phyloP scores from a whole-genome alignment of 2,888 invertebrate genomes.

The Drosophila flavopinicola region DNA sequence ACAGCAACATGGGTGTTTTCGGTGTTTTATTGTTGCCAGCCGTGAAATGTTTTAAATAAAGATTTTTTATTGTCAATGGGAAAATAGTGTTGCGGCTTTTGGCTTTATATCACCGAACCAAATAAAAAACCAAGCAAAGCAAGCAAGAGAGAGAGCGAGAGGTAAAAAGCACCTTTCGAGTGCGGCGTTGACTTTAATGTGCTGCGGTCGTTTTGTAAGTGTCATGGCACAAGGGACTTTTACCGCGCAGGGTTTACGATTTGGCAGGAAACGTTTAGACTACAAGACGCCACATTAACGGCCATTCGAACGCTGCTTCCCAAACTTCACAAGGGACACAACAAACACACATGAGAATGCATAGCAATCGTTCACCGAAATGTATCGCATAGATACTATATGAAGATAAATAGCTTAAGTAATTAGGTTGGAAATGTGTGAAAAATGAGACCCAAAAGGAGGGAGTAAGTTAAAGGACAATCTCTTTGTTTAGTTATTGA shows the following conservation, averaged over 20 bases:
- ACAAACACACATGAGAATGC: neutral
- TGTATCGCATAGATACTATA: conserved; percentile 7
- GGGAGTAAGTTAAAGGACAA: no score
- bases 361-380: conserved; percentile 7
- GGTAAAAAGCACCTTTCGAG: conserved; percentile 26
- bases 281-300: conserved; percentile 63
- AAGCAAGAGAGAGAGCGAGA: conserved; percentile 4
- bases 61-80: conserved; percentile 80
- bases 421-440: conserved; percentile 22
- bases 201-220: conserved; percentile 54
- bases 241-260: conserved; percentile 24
- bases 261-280: conserved; percentile 65
- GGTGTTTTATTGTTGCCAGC: conserved; percentile 71
- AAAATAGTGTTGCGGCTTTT: conserved; percentile 76
- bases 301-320: conserved; percentile 2
- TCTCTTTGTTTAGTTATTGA: no score
- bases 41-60: conserved; percentile 81
- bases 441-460: neutral
- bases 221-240: conserved; percentile 43
- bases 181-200: conserved; percentile 67
- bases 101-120: conserved; percentile 58
- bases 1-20: conserved; percentile 49
- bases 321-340: neutral
- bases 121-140: neutral
- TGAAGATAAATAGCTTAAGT: conserved; percentile 44